A percentile compares a stretch with the other conserved stretches of the same genome.
These are phyloP conservation scores for Eulemur macaco DNA, from an alignment of 2,113 vertebrate species.

Conservation along the genomic window DNA sequence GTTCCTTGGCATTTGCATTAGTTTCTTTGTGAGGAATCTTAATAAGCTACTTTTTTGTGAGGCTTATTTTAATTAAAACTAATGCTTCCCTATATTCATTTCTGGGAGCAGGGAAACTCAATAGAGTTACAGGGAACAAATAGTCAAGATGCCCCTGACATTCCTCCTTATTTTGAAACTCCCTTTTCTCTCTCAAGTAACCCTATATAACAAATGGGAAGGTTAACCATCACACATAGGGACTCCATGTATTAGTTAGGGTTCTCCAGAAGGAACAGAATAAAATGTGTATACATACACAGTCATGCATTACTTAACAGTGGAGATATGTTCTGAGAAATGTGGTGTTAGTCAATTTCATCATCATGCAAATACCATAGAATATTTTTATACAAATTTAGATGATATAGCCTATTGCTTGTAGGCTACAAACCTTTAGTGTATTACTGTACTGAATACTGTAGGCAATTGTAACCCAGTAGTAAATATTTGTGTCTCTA, in stretches of 20 bases:
- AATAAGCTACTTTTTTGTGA: not conserved
- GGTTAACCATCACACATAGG: not conserved
- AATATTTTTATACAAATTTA: not conserved
- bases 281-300: not conserved
- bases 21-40: slow-evolving; percentile 9
- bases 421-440: not conserved
- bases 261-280: not conserved
- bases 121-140: not conserved
- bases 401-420: not conserved
- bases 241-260: not conserved
- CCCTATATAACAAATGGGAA: not conserved
- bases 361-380: not conserved
- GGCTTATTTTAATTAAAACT: not conserved
- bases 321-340: not conserved
- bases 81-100: not conserved
- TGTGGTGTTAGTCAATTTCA: not conserved
- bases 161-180: not conserved
- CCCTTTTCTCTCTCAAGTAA: not conserved
- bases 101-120: not conserved
- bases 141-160: not conserved
- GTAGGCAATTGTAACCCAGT: not conserved
- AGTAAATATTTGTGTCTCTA: not conserved
- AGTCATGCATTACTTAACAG: not conserved
- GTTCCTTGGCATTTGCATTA: not conserved
- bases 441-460: not conserved